phyloP scores from a whole-genome alignment of 35 echinoderm and acorn worm genomes.

The Lytechinus variegatus region DNA sequence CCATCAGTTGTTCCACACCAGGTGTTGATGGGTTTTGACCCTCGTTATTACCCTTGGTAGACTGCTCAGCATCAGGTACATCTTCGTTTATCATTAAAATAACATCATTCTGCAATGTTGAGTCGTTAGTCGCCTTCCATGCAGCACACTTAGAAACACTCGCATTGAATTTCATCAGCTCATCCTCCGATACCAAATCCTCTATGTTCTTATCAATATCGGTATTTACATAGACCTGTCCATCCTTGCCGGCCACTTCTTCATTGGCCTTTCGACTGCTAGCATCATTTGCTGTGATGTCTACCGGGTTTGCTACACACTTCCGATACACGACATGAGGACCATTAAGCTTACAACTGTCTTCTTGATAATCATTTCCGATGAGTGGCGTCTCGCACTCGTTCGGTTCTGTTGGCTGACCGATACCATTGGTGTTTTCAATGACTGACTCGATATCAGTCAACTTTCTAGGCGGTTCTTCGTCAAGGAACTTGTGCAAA shows the following conservation, averaged over 20 bases:
- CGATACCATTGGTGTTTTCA: neutral
- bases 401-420: neutral
- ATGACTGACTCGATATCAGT: neutral
- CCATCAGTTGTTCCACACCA: conserved; percentile 40
- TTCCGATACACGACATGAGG: neutral
- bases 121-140: conserved; percentile 30
- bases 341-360: neutral
- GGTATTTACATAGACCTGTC: neutral
- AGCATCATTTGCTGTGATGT: neutral
- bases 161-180: neutral
- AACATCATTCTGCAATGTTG: neutral
- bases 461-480: conserved; percentile 20
- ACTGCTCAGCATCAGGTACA: neutral
- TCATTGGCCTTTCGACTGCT: neutral
- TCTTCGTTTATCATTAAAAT: conserved; percentile 14
- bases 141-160: conserved; percentile 17
- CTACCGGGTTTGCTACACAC: neutral
- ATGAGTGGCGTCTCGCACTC: conserved; percentile 40
- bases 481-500: conserved; percentile 38
- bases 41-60: neutral
- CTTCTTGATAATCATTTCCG: conserved; percentile 21
- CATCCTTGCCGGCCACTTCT: neutral
- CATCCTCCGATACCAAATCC: neutral
- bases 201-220: neutral
- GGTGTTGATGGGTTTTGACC: neutral